Percentiles rank a stretch among this genome's conserved stretches.
phyloP scores from a whole-genome alignment of 2,888 invertebrate species.

The Caenorhabditis imperialis region DNA sequence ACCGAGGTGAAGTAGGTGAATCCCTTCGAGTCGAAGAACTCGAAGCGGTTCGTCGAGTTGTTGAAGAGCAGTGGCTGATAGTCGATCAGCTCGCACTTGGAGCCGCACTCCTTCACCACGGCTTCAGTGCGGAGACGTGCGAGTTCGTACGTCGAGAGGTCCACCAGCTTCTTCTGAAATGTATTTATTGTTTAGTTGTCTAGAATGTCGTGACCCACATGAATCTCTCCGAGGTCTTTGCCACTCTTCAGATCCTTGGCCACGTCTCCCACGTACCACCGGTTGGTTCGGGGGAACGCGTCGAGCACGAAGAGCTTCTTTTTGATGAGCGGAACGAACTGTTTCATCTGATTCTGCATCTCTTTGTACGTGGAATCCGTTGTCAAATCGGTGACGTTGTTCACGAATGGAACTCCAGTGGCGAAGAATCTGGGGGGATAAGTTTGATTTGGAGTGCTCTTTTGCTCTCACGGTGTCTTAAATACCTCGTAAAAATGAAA shows the following conservation, averaged over 20 bases:
- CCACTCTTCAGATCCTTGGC: constrained; percentile 28
- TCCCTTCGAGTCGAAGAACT: constrained; percentile 30
- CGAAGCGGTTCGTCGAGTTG: constrained; percentile 6
- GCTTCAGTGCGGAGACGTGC: constrained; percentile 26
- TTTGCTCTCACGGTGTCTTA: background rate
- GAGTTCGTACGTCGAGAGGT: constrained; percentile 5
- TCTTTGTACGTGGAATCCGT: constrained; percentile 23
- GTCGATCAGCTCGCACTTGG: constrained; percentile 41
- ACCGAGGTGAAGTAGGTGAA: constrained; percentile 22
- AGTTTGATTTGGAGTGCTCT: too few species aligned
- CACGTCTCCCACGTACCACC: constrained; percentile 3
- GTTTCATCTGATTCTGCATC: constrained; percentile 30
- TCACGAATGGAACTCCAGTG: constrained; percentile 15
- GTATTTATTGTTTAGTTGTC: background rate
- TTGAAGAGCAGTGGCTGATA: constrained; percentile 18
- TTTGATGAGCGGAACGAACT: constrained; percentile 30
- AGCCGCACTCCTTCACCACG: constrained; percentile 31
- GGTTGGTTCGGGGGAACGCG: constrained; percentile 25
- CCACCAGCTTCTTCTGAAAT: constrained; percentile 23
- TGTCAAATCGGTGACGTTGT: constrained; percentile 22
- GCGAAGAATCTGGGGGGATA: constrained; percentile 12
- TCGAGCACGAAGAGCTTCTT: constrained; percentile 39
- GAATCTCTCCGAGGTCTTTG: constrained; percentile 13
- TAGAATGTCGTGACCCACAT: constrained; percentile 1
- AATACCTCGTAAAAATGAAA: constrained; percentile 25